phyloP scores from a whole-genome alignment of 2,888 invertebrate genomes.

The Tinea trinotella region DNA sequence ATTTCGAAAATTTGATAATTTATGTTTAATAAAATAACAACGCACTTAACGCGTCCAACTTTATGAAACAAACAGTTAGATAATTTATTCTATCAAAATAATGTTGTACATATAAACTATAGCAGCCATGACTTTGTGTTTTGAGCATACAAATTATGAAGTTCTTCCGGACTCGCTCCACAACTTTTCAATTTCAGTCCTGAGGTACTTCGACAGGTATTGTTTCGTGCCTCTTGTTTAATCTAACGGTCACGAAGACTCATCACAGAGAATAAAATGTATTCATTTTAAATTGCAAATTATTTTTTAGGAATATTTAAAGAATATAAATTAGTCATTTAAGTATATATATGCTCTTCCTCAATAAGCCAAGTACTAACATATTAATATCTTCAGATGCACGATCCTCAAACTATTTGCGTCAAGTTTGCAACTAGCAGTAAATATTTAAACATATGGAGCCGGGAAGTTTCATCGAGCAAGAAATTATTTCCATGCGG shows the following conservation, averaged over 20 bases:
- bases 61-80: not conserved
- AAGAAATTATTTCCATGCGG: slow-evolving; percentile 66
- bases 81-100: slow-evolving; percentile 17
- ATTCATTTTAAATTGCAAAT: slow-evolving; percentile 19
- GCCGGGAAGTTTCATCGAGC: slow-evolving; percentile 52
- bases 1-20: no score
- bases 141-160: slow-evolving; percentile 21
- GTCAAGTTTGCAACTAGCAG: slow-evolving; percentile 44
- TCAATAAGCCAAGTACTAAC: no score
- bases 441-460: slow-evolving; percentile 61
- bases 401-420: slow-evolving; percentile 43
- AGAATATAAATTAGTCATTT: no score
- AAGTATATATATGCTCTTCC: no score
- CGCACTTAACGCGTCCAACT: not conserved
- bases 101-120: slow-evolving; percentile 14
- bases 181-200: slow-evolving; percentile 26
- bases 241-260: slow-evolving; percentile 24
- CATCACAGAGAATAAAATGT: not conserved
- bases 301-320: no score
- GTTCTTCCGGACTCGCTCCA: slow-evolving; percentile 24
- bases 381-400: slow-evolving; percentile 39
- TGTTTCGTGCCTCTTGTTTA: slow-evolving; percentile 25
- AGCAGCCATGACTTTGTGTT: slow-evolving; percentile 21
- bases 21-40: no score
- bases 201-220: slow-evolving; percentile 25